These are phyloP conservation scores for Protonemura montana DNA, from an alignment of 2,888 invertebrate species.

Conservation along the genomic window DNA sequence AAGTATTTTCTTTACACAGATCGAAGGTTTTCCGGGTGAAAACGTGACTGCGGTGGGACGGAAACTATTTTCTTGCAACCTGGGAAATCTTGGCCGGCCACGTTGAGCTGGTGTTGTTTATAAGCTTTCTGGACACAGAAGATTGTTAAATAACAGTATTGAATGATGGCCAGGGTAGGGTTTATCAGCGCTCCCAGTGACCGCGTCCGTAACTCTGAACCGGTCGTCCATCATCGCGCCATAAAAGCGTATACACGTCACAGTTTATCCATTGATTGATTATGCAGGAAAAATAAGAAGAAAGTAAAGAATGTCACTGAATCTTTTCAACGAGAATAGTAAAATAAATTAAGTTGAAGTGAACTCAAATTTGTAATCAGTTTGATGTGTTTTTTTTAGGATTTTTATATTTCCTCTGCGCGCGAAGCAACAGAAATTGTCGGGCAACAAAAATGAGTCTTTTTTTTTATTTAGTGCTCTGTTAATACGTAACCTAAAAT, in stretches of 20 bases:
- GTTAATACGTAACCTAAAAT: neutral
- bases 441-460: neutral
- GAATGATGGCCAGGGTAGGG: slow-evolving; percentile 20
- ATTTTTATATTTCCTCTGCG: neutral
- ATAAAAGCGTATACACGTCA: neutral
- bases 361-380: neutral
- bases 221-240: slow-evolving; percentile 28
- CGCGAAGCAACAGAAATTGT: neutral
- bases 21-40: neutral
- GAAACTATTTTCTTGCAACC: neutral
- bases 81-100: neutral
- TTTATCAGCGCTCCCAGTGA: slow-evolving; percentile 26
- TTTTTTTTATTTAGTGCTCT: neutral
- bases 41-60: neutral
- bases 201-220: neutral
- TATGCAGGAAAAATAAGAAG: neutral
- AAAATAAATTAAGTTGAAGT: neutral
- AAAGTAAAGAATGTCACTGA: neutral
- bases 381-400: neutral
- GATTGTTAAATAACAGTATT: slow-evolving; percentile 12
- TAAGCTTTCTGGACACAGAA: neutral
- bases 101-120: neutral
- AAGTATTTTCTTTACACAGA: neutral
- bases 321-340: neutral
- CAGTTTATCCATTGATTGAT: slow-evolving; percentile 12